These are phyloP conservation scores for Luffia ferchaultella DNA, from an alignment of 2,888 invertebrate species.

Conservation along the genomic window DNA sequence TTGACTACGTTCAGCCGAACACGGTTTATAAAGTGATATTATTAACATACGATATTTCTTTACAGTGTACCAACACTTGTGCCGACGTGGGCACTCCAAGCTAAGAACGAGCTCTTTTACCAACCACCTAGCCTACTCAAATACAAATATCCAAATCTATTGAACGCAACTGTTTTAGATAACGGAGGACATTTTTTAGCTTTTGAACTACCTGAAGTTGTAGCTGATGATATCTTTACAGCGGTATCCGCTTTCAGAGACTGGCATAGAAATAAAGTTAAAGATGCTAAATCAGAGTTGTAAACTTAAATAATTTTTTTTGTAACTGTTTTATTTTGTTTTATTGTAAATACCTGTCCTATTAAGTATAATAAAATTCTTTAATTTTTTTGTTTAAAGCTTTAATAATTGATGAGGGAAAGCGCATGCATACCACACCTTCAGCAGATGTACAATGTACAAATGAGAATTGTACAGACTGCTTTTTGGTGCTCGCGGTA, in stretches of 20 bases:
- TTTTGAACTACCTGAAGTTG: constrained; percentile 73
- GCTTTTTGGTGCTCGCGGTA: too few relatives aligned
- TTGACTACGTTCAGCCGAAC: too few relatives aligned
- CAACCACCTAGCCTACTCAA: constrained; percentile 64
- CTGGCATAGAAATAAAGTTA: not conserved
- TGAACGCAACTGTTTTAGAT: constrained; percentile 68
- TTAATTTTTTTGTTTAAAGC: too few relatives aligned
- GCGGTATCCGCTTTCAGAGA: constrained; percentile 23
- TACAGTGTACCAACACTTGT: constrained; percentile 66
- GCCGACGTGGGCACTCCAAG: constrained; percentile 74
- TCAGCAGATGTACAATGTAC: too few relatives aligned
- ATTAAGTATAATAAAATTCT: too few relatives aligned
- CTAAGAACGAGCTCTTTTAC: constrained; percentile 72
- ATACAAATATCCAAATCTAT: constrained; percentile 68
- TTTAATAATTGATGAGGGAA: too few relatives aligned
- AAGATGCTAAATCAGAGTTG: constrained; percentile 4
- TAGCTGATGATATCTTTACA: constrained; percentile 71
- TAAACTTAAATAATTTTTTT: not conserved
- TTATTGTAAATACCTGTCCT: too few relatives aligned
- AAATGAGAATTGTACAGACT: too few relatives aligned
- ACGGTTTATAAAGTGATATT: too few relatives aligned
- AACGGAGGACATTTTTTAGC: constrained; percentile 89
- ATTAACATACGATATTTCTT: too few relatives aligned
- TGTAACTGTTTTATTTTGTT: not conserved
- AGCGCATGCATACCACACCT: too few relatives aligned